Evolutionary conservation across 2,888 invertebrate species (phyloP).

Genomic region (Dicranocentrus wangi): DNA sequence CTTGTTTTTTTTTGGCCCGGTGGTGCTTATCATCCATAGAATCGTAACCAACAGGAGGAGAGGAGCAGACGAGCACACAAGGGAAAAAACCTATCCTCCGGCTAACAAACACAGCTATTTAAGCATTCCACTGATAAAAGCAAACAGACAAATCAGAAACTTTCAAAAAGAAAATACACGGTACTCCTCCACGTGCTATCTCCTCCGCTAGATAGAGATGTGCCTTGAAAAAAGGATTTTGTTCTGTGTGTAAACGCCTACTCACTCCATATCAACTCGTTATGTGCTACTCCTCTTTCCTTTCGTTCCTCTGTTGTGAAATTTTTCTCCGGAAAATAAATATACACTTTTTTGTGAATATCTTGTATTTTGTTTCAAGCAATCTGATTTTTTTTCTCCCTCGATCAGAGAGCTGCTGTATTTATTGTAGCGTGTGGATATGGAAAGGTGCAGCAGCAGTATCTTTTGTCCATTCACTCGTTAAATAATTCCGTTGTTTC

Average conservation of each 20-base stretch:
- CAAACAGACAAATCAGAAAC: conserved; percentile 59
- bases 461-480: conserved; percentile 34
- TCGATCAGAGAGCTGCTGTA: too few relatives aligned
- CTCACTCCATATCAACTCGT: background rate
- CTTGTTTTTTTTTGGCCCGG: conserved; percentile 30
- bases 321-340: conserved; percentile 2
- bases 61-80: conserved; percentile 44
- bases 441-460: background rate
- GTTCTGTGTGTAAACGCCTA: too few relatives aligned
- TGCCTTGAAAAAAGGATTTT: too few relatives aligned
- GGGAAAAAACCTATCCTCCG: conserved; percentile 49
- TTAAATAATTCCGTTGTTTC: conserved; percentile 48
- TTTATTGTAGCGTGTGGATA: background rate
- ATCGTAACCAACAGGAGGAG: conserved; percentile 56
- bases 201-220: too few relatives aligned
- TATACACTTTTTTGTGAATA: background rate
- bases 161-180: conserved; percentile 45
- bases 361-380: background rate
- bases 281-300: conserved; percentile 6
- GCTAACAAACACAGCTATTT: conserved; percentile 59
- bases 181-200: too few relatives aligned
- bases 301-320: background rate
- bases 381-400: background rate
- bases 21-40: conserved; percentile 64
- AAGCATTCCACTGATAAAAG: conserved; percentile 58